These are phyloP conservation scores for Drosophila ambigua DNA, from an alignment of 1,140 invertebrate species.

Conservation along the genomic window DNA sequence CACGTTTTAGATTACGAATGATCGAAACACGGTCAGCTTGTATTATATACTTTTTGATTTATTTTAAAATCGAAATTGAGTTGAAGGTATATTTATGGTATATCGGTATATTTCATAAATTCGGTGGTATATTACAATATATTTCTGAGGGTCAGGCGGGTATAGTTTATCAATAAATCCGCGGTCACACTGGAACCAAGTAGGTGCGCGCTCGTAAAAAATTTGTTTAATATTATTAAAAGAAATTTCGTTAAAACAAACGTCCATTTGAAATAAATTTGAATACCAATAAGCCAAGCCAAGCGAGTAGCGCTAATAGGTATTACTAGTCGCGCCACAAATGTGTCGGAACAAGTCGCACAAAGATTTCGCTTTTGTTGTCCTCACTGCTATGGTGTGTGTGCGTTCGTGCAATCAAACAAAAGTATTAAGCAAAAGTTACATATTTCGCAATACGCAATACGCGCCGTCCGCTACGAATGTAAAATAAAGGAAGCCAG, in stretches of 20 bases:
- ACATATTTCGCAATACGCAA: conserved; percentile 44
- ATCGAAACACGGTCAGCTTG: no score
- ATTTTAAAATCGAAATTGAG: no score
- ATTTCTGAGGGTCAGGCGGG: neutral
- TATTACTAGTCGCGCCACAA: neutral
- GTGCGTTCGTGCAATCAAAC: conserved; percentile 53
- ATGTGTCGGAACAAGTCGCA: conserved; percentile 17
- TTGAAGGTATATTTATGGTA: no score
- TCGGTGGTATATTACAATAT: no score
- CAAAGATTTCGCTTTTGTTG: conserved; percentile 1
- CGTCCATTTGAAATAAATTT: neutral
- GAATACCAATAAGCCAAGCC: neutral
- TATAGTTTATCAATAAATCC: neutral
- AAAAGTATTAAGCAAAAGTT: conserved; percentile 46
- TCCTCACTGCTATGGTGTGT: conserved; percentile 20
- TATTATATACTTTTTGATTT: no score
- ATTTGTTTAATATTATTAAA: neutral
- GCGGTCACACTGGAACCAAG: no score
- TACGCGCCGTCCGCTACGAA: conserved; percentile 12
- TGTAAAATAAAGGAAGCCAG: conserved; percentile 4
- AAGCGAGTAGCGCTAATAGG: neutral
- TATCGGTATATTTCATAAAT: no score
- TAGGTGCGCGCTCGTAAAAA: conserved; percentile 9
- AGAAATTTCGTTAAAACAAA: neutral
- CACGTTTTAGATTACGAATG: no score